Percentiles rank a stretch among this genome's conserved stretches.
phyloP scores from a whole-genome alignment of 2,888 invertebrate genomes.

The Pimpla rufipes region DNA sequence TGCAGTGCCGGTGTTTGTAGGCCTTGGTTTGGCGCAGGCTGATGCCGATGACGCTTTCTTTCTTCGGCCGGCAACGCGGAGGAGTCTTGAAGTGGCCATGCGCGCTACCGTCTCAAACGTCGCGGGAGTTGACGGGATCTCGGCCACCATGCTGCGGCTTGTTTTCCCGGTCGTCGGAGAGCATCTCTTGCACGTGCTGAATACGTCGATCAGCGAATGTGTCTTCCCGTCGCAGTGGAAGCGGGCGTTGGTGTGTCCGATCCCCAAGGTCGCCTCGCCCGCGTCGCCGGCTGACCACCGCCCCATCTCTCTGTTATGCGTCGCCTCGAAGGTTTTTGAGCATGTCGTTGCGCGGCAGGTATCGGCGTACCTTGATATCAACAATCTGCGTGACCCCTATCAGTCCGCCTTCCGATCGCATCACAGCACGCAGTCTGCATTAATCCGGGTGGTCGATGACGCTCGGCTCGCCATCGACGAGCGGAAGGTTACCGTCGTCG shows the following conservation, averaged over 20 bases:
- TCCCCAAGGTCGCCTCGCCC: neutral
- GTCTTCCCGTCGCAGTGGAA: neutral
- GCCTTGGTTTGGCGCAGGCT: neutral
- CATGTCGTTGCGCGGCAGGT: neutral
- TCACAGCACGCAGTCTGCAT: neutral
- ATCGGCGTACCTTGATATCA: too few relatives aligned
- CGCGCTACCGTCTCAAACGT: too few relatives aligned
- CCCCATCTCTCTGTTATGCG: neutral
- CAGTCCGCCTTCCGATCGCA: neutral
- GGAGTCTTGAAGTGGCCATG: neutral
- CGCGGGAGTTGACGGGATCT: too few relatives aligned
- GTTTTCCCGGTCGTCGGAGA: neutral
- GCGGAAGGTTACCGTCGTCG: neutral
- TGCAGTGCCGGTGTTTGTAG: neutral
- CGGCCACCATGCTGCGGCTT: too few relatives aligned
- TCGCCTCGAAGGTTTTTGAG: neutral
- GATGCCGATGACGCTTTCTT: neutral
- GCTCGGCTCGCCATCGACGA: neutral
- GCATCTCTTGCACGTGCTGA: neutral
- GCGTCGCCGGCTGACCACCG: neutral
- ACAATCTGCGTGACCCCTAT: neutral
- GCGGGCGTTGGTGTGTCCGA: neutral
- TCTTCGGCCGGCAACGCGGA: neutral
- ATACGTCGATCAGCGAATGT: neutral
- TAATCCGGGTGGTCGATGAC: neutral